These are phyloP conservation scores for Ammodytes dubius DNA, from an alignment of 2,113 vertebrate genomes.

Conservation along the genomic window DNA sequence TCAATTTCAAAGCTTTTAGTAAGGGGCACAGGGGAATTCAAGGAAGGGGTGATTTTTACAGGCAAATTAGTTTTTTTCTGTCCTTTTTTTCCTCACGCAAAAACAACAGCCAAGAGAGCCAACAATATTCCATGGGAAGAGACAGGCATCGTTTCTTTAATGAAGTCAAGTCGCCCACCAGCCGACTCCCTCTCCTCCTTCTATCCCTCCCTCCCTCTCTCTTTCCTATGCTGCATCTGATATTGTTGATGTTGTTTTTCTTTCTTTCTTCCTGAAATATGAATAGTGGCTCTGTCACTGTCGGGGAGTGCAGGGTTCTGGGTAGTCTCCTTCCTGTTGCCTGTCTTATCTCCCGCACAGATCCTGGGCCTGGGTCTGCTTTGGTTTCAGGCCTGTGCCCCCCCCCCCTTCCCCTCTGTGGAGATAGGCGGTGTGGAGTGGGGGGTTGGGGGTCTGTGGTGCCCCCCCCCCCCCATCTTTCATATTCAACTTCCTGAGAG, in stretches of 20 bases:
- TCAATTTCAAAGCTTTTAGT: conserved; percentile 8
- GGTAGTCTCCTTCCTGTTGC: conserved; percentile 79
- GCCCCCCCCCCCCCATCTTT: conserved; percentile 30
- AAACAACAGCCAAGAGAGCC: conserved; percentile 14
- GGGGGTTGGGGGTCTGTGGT: background rate
- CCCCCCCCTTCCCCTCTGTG: conserved; percentile 24
- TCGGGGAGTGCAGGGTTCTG: conserved; percentile 66
- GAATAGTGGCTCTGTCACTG: conserved; percentile 78
- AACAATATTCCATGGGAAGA: conserved; percentile 20
- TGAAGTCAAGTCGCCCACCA: conserved; percentile 48
- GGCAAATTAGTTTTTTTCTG: background rate
- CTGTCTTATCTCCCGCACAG: conserved; percentile 73
- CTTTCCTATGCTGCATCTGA: conserved; percentile 71
- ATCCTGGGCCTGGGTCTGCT: conserved; percentile 62
- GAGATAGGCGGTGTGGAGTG: conserved; percentile 5
- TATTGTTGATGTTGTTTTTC: conserved; percentile 83
- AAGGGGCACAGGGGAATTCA: background rate
- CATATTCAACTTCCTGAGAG: conserved; percentile 31
- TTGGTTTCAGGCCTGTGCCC: conserved; percentile 36
- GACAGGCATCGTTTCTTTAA: conserved; percentile 24
- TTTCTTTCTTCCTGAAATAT: conserved; percentile 80
- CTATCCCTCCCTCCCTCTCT: conserved; percentile 4
- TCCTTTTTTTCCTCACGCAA: background rate
- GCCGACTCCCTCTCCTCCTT: background rate
- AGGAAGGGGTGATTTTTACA: background rate